These are phyloP conservation scores for Polypedilum vanderplanki DNA, from an alignment of 1,140 invertebrate genomes.

Conservation along the genomic window DNA sequence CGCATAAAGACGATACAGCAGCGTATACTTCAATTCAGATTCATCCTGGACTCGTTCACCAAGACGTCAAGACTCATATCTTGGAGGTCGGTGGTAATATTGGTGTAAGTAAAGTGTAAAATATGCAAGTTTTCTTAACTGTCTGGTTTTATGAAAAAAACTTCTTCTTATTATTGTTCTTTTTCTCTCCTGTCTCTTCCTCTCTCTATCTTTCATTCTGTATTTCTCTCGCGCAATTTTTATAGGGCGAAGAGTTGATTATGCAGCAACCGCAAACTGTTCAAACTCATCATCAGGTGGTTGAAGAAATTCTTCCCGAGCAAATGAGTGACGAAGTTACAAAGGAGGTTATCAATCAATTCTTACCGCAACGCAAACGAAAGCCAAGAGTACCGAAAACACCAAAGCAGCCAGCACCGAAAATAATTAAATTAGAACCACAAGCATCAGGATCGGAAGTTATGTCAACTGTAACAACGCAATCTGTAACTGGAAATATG, in stretches of 20 bases:
- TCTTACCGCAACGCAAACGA: constrained; percentile 44
- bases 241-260: constrained; percentile 41
- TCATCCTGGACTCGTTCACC: constrained; percentile 43
- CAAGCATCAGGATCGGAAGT: constrained; percentile 21
- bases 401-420: constrained; percentile 37
- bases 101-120: not conserved
- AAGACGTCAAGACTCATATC: constrained; percentile 34
- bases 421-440: constrained; percentile 9
- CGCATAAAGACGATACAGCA: constrained; percentile 43
- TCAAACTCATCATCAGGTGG: constrained; percentile 39
- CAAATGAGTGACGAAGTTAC: constrained; percentile 36
- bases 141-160: not conserved
- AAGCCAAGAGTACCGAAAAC: constrained; percentile 43
- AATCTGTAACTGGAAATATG: not conserved
- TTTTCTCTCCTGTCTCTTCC: too few relatives aligned
- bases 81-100: constrained; percentile 11
- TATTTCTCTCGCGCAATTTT: not conserved
- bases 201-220: too few relatives aligned
- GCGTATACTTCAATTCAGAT: constrained; percentile 45
- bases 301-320: constrained; percentile 40
- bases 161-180: too few relatives aligned
- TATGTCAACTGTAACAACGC: not conserved
- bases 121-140: not conserved
- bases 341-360: constrained; percentile 45
- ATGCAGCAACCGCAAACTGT: constrained; percentile 43